phyloP scores from a whole-genome alignment of 2,797 vertebrate genomes.

The Avahi laniger region DNA sequence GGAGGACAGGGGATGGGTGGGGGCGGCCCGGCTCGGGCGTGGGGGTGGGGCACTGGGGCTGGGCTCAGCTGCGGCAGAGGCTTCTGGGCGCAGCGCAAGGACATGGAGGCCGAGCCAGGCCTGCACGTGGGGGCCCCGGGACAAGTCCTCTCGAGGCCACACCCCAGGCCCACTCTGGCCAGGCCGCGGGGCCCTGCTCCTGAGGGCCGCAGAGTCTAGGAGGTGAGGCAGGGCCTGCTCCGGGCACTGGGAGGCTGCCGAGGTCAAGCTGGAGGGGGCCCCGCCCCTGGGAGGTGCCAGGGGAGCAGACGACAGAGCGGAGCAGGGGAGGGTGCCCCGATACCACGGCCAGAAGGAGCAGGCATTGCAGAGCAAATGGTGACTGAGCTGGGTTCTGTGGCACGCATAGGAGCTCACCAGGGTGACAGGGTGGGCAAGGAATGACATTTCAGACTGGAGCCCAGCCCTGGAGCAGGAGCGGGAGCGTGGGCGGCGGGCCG shows the following conservation, averaged over 20 bases:
- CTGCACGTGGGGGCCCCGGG: fast-evolving
- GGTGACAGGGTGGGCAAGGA: neutral
- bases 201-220: neutral
- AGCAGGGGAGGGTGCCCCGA: fast-evolving
- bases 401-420: neutral
- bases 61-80: fast-evolving
- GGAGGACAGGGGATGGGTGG: no score
- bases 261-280: fast-evolving
- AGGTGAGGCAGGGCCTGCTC: neutral
- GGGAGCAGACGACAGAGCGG: fast-evolving
- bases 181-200: neutral
- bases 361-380: fast-evolving
- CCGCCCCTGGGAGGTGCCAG: neutral
- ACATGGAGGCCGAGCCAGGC: fast-evolving
- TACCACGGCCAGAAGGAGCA: fast-evolving
- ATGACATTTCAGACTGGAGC: neutral
- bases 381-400: neutral
- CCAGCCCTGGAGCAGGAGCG: neutral
- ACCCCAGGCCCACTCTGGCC: neutral
- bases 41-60: neutral
- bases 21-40: neutral
- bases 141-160: fast-evolving
- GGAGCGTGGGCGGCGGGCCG: fast-evolving
- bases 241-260: fast-evolving
- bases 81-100: fast-evolving